A percentile compares a stretch with the other conserved stretches of the same genome.
These are phyloP conservation scores for Neodiprion pinetum DNA, from an alignment of 1,140 invertebrate genomes.

Conservation along the genomic window DNA sequence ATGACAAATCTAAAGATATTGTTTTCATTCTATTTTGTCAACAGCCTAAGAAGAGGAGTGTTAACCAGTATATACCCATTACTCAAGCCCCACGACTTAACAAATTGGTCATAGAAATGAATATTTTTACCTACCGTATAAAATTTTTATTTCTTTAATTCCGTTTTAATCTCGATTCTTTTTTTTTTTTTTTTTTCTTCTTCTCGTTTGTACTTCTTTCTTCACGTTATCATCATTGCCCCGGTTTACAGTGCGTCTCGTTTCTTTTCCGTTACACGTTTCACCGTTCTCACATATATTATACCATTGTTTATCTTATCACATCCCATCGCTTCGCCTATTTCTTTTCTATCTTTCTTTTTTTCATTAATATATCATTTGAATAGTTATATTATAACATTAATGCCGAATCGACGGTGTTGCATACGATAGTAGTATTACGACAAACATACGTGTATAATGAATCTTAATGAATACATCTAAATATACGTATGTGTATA, in stretches of 20 bases:
- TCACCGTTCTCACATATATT: not conserved
- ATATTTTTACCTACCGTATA: not conserved
- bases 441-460: no score
- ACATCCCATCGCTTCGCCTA: not conserved
- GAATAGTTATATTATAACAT: no score
- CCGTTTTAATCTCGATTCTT: conserved; percentile 12
- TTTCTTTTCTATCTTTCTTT: no score
- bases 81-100: conserved; percentile 54
- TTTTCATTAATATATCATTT: no score
- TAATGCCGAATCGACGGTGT: no score
- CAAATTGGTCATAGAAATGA: conserved; percentile 3
- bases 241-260: no score
- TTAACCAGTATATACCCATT: conserved; percentile 53
- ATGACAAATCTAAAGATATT: conserved; percentile 43
- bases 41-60: conserved; percentile 63
- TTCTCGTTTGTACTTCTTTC: conserved; percentile 9
- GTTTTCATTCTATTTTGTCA: conserved; percentile 62
- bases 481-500: not conserved
- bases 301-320: not conserved
- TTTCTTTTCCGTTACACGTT: no score
- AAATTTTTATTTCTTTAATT: conserved; percentile 24
- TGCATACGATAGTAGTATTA: no score
- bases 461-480: no score
- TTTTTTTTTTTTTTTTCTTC: conserved; percentile 13
- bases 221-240: conserved; percentile 22